A percentile compares a stretch with the other conserved stretches of the same genome.
Evolutionary conservation across 2,113 vertebrate genomes (phyloP).

Genomic region (Picathartes gymnocephalus): DNA sequence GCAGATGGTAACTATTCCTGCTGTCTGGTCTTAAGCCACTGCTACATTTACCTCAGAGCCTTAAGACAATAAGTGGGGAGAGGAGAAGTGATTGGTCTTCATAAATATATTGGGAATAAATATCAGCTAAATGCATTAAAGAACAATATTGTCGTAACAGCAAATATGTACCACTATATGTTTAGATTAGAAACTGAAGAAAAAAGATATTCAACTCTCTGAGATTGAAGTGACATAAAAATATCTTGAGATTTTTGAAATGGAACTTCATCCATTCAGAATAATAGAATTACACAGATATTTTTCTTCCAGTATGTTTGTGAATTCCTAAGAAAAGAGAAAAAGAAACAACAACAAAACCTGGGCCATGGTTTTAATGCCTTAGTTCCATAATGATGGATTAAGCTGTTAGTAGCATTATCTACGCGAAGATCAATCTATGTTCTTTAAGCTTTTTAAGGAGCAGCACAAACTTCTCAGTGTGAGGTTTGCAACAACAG

Average conservation of each 20-base stretch:
- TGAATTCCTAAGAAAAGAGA: background rate
- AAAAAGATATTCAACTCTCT: background rate
- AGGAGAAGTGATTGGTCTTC: background rate
- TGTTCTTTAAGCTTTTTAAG: background rate
- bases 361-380: background rate
- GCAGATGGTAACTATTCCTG: conserved; percentile 8
- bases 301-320: background rate
- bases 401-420: conserved; percentile 3
- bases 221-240: background rate
- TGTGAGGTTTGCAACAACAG: background rate
- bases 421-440: background rate
- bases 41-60: background rate
- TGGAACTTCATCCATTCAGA: background rate
- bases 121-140: background rate
- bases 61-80: background rate
- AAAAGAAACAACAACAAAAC: background rate
- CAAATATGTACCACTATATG: background rate
- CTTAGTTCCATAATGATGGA: background rate
- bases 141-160: background rate
- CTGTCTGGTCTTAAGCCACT: background rate
- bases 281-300: background rate
- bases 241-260: background rate
- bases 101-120: background rate
- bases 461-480: background rate
- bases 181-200: background rate